phyloP scores from a whole-genome alignment of 2,113 vertebrate genomes.

The Procavia capensis region DNA sequence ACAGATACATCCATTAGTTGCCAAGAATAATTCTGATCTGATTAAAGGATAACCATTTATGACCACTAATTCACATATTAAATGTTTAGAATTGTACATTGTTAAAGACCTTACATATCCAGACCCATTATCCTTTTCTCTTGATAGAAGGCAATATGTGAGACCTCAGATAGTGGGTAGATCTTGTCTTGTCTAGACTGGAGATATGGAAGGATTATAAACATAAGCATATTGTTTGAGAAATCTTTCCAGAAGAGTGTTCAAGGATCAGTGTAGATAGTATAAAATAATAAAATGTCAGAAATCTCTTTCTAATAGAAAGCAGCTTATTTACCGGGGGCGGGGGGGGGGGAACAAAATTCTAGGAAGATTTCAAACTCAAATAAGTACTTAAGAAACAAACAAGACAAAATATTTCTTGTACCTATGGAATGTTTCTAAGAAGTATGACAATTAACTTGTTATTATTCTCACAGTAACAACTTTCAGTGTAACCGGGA shows the following conservation, averaged over 20 bases:
- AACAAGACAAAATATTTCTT: conserved; percentile 43
- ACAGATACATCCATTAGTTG: conserved; percentile 77
- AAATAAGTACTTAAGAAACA: conserved; percentile 48
- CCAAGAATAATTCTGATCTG: conserved; percentile 73
- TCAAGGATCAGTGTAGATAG: not conserved
- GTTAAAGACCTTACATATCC: conserved; percentile 62
- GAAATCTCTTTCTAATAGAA: not conserved
- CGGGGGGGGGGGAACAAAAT: too few relatives aligned
- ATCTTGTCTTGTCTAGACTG: not conserved
- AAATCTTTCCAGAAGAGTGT: conserved; percentile 29
- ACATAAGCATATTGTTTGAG: conserved; percentile 24
- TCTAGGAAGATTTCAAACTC: not conserved
- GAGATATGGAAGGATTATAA: conserved; percentile 47
- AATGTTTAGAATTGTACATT: conserved; percentile 58
- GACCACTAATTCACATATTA: conserved; percentile 70
- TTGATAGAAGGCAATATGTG: conserved; percentile 65
- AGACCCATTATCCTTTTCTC: conserved; percentile 58
- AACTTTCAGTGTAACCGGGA: not conserved
- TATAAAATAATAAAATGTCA: conserved; percentile 43
- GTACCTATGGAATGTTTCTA: conserved; percentile 6
- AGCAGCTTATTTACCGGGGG: conserved; percentile 15
- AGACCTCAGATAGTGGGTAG: conserved; percentile 36
- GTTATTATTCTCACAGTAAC: not conserved
- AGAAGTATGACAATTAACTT: conserved; percentile 44
- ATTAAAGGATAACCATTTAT: conserved; percentile 74